phyloP scores from a whole-genome alignment of 2,797 vertebrate species.

The Aplochiton taeniatus region DNA sequence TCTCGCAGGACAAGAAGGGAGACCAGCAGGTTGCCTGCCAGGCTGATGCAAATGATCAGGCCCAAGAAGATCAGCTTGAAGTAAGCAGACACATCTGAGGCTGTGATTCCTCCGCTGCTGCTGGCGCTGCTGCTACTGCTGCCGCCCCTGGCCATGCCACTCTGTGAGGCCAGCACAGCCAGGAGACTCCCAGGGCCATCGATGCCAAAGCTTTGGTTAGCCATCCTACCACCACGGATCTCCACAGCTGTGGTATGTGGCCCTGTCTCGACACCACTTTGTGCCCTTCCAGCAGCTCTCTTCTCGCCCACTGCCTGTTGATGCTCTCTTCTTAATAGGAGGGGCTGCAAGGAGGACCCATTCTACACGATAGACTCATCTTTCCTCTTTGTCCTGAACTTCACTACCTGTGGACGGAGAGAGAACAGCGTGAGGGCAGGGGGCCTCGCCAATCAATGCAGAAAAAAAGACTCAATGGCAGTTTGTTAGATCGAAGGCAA shows the following conservation, averaged over 20 bases:
- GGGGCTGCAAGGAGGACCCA: constrained; percentile 57
- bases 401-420: constrained; percentile 68
- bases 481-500: constrained; percentile 19
- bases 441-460: background rate
- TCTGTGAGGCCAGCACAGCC: constrained; percentile 67
- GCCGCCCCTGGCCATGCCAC: constrained; percentile 56
- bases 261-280: constrained; percentile 54
- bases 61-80: constrained; percentile 87
- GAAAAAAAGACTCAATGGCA: constrained; percentile 25
- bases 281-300: constrained; percentile 50
- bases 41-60: constrained; percentile 88
- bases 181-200: constrained; percentile 72
- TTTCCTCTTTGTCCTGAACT: constrained; percentile 65
- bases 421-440: constrained; percentile 28
- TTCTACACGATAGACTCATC: constrained; percentile 73
- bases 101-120: constrained; percentile 63
- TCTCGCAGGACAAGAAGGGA: constrained; percentile 87
- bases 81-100: constrained; percentile 80
- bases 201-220: constrained; percentile 75
- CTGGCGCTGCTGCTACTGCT: constrained; percentile 53
- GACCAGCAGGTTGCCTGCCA: constrained; percentile 84
- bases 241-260: constrained; percentile 45
- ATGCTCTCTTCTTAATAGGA: constrained; percentile 63
- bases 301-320: constrained; percentile 34
- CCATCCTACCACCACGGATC: constrained; percentile 60